These are phyloP conservation scores for Incurvaria masculella DNA, from an alignment of 2,888 invertebrate genomes.

Conservation along the genomic window DNA sequence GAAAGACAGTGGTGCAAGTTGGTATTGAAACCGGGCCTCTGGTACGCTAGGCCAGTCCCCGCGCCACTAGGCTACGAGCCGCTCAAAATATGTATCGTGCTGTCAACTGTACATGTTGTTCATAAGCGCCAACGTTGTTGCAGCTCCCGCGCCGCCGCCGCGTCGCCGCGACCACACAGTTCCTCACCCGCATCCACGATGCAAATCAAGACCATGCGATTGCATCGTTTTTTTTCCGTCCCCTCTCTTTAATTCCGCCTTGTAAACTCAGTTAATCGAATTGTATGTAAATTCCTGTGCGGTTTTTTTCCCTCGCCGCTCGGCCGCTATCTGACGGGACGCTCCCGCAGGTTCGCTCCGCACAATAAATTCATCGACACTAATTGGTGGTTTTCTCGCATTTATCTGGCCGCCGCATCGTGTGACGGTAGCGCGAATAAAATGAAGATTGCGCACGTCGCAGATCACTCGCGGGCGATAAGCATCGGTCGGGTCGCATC, in stretches of 20 bases:
- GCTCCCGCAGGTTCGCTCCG: constrained; percentile 57
- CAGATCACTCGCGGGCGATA: constrained; percentile 55
- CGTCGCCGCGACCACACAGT: not conserved
- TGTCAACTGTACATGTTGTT: too few relatives aligned
- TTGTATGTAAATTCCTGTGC: not conserved
- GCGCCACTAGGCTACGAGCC: too few relatives aligned
- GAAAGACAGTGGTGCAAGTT: too few relatives aligned
- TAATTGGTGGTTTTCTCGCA: constrained; percentile 58
- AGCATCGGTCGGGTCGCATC: constrained; percentile 55
- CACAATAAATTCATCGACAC: constrained; percentile 59
- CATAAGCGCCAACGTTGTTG: not conserved
- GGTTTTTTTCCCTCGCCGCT: not conserved
- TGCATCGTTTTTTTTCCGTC: not conserved
- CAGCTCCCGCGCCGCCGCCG: not conserved
- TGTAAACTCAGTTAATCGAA: not conserved
- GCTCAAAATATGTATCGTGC: too few relatives aligned
- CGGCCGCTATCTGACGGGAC: too few relatives aligned
- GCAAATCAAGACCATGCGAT: not conserved
- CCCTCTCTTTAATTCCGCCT: not conserved
- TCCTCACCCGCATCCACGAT: not conserved
- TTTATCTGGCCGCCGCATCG: constrained; percentile 58
- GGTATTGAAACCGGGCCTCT: too few relatives aligned
- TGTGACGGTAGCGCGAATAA: constrained; percentile 53
- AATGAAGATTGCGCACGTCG: constrained; percentile 53
- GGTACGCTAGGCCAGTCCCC: too few relatives aligned